These are phyloP conservation scores for Turnix velox DNA, from an alignment of 2,113 vertebrate species.

Conservation along the genomic window DNA sequence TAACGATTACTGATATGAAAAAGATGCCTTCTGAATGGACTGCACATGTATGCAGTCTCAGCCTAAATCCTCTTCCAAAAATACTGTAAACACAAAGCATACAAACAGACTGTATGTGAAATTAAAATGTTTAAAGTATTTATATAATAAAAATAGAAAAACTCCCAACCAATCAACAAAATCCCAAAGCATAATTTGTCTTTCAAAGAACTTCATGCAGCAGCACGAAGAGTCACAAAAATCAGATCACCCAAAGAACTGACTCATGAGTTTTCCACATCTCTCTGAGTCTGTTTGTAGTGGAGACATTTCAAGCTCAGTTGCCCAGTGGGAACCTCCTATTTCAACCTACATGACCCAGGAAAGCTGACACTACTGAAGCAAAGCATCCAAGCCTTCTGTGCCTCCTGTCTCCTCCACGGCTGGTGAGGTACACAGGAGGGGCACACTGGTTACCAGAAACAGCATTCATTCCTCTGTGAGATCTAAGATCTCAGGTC, in stretches of 20 bases:
- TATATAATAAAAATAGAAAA: background rate
- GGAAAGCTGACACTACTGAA: background rate
- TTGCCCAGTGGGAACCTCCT: background rate
- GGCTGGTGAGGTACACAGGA: background rate
- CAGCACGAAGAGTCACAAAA: background rate
- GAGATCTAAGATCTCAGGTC: background rate
- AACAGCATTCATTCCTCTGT: background rate
- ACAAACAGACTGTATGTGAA: background rate
- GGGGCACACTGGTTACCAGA: background rate
- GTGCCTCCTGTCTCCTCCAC: background rate
- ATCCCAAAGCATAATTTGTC: background rate
- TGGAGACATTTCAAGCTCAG: background rate
- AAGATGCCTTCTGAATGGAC: background rate
- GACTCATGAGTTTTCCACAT: background rate
- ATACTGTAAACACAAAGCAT: background rate
- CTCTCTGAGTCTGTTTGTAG: background rate
- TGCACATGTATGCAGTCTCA: background rate
- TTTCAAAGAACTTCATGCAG: background rate
- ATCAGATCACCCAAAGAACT: fast-evolving
- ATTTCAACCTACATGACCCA: background rate
- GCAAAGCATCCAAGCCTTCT: background rate
- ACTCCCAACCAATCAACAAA: background rate
- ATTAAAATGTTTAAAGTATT: background rate
- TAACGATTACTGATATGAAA: background rate
- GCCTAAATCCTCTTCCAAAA: background rate